Evolutionary conservation across 1,140 invertebrate genomes (phyloP), one percentile per base, ranked within the genome.

Genomic region (Halictus rubicundus): DNA sequence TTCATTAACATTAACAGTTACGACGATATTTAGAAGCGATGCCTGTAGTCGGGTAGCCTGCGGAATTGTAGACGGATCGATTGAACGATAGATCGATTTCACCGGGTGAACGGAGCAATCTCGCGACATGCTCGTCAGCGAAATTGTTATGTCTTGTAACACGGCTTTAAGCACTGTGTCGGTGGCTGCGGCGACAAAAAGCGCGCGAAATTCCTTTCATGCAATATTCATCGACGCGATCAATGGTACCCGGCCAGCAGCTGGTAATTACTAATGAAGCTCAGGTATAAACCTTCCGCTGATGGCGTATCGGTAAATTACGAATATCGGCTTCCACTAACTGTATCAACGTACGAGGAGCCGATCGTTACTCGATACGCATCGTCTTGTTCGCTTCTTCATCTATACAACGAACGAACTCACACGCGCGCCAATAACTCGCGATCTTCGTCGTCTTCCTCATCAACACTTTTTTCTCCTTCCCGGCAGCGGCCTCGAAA

Each of bases 151-250:
- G 14, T 23, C 14, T 57, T 19, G 16, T 25, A 71, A 42, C 21
- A 25, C 23, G 7, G 61, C 16, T 69, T 23, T 32, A 59, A 25
- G 16, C 19, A 2, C 37, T 19, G 9, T 32, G 21, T 21, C 16
- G 59, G 25, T 23, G 23, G 19, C n/a, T n/a, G 14, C 21, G 66
- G 42, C 42, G 68, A 69, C 52, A 65, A 72, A 77, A 68, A 54
- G 46, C 14, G 42, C 25, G 70, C 61, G 74, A 82, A 82, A 84
- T 82, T 85, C 49, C 59, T 71, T 79, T 82, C 86, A 84, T 86
- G 86, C 66, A 87, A 88, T 88, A 87, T 88, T 87, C 87, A 86
- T 84, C 61, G 60, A 37, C 49, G 25, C 57, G 73, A 77, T 81
- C 72, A 83, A 60, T 66, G 69, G 27, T 66, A 71, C 68, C 27